Base-by-base conservation (phyloP, 2,888 invertebrate genomes). In the Lomographa bimaculata region DNA sequence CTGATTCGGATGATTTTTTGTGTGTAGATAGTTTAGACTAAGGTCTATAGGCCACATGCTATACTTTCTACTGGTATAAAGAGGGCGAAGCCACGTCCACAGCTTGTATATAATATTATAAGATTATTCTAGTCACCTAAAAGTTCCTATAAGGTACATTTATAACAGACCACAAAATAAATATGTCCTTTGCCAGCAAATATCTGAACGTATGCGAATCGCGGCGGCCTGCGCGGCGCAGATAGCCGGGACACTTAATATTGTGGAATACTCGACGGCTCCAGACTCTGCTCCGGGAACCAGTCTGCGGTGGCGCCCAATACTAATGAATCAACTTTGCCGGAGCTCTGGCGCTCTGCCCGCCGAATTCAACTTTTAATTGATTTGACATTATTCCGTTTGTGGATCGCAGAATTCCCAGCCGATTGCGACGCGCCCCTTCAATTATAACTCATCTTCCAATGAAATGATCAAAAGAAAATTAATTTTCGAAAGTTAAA, bases 311-410 rank as follows among this genome's bases (percentile, higher is more conserved):
- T 58, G 61, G 60, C 61, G 60, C 61, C 62, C 72, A 70, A 65
- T 74, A 74, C 75, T 82, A 82, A 83, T 81, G 82, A 82, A 80
- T 81, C 80, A 81, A 80, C 64, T 78, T 79, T 62, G 66, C 49
- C 56, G 51, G 62, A 53, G 64, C 57, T 66, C 36, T 76, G 81
- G 79, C 79, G 72, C 65, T 63, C 56, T 72, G 78, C 79, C 77
- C 78, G 70, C 62, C 71, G 66, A 78, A 78, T 77, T 73, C 71
- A 85, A 84, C 79, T 85, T 85, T 84, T 84, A 86, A 85, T 86
- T 84, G 85, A 85, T 84, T 85, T 80, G 76, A 77, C 79, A 84
- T 85, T 83, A 86, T 85, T 85, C 82, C 79, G 71, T 82, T 82
- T 81, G 80, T 75, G 79, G 72, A 74, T n/a, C n/a, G n/a, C n/a